Conservation (phyloP, 30 jellyfish, hydroid and myxozoan species). For the Aurelia coerulea region DNA sequence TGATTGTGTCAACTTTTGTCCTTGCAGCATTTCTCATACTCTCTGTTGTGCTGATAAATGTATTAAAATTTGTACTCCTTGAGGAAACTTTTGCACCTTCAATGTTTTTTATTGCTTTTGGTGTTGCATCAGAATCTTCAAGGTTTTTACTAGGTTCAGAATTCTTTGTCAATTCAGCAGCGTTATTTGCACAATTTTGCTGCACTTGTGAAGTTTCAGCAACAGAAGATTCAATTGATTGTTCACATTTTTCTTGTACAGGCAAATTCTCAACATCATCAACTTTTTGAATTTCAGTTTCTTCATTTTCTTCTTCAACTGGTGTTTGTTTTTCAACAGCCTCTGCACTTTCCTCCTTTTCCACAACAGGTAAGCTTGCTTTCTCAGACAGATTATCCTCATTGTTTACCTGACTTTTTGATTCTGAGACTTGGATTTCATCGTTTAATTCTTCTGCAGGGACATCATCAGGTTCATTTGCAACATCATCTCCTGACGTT, state of each 20-base stretch:
- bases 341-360: too few relatives aligned
- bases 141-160: neutral
- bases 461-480: too few relatives aligned
- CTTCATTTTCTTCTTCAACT: neutral
- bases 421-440: too few relatives aligned
- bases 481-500: too few relatives aligned
- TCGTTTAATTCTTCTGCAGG: too few relatives aligned
- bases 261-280: too few relatives aligned
- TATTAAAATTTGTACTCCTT: neutral
- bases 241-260: too few relatives aligned
- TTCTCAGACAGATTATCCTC: too few relatives aligned
- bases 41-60: slow-evolving; percentile 58
- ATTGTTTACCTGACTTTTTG: too few relatives aligned
- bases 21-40: slow-evolving; percentile 72
- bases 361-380: too few relatives aligned
- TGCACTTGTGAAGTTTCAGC: neutral
- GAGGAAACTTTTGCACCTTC: neutral
- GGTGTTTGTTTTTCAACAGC: too few relatives aligned
- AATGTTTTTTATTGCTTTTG: slow-evolving; percentile 7
- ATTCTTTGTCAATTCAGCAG: slow-evolving; percentile 3
- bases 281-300: neutral
- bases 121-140: neutral
- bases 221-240: too few relatives aligned
- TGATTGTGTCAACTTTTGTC: slow-evolving; percentile 61
- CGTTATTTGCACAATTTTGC: neutral